phyloP scores from a whole-genome alignment of 2,113 vertebrate genomes.

The Baryphthengus martii region DNA sequence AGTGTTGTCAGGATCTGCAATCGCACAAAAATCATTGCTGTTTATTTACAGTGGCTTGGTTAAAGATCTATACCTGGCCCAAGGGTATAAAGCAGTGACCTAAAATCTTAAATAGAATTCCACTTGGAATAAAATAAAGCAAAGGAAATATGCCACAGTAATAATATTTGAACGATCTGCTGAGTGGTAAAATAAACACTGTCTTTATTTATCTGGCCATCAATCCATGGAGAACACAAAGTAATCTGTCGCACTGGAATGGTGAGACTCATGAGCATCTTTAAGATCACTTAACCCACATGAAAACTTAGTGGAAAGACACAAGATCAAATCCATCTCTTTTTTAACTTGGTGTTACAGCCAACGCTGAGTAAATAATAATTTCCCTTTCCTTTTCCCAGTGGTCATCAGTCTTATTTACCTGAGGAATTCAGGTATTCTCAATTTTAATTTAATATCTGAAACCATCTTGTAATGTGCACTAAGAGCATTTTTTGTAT shows the following conservation, averaged over 20 bases:
- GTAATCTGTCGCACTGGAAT: background rate
- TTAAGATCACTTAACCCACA: background rate
- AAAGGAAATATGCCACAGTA: slow-evolving; percentile 24
- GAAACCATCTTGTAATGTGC: background rate
- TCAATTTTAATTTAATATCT: background rate
- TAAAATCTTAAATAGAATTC: slow-evolving; percentile 24
- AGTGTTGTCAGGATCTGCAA: background rate
- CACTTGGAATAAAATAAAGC: slow-evolving; percentile 41
- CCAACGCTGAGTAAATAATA: background rate
- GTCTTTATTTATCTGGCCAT: slow-evolving; percentile 20
- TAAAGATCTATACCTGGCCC: background rate
- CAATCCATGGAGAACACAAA: background rate
- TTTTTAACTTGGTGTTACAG: background rate
- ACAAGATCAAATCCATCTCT: background rate
- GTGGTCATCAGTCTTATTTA: background rate
- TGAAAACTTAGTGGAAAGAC: background rate
- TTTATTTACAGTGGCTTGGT: slow-evolving; percentile 51
- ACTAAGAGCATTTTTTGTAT: background rate
- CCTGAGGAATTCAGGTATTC: slow-evolving; percentile 1
- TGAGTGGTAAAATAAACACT: slow-evolving; percentile 36
- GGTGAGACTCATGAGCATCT: background rate
- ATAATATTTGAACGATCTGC: slow-evolving; percentile 53
- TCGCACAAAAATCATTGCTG: background rate
- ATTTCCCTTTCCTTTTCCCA: background rate
- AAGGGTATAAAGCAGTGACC: slow-evolving; percentile 11